Conservation (phyloP, 2,797 vertebrate genomes). For the Ptychobarbus kaznakovi region DNA sequence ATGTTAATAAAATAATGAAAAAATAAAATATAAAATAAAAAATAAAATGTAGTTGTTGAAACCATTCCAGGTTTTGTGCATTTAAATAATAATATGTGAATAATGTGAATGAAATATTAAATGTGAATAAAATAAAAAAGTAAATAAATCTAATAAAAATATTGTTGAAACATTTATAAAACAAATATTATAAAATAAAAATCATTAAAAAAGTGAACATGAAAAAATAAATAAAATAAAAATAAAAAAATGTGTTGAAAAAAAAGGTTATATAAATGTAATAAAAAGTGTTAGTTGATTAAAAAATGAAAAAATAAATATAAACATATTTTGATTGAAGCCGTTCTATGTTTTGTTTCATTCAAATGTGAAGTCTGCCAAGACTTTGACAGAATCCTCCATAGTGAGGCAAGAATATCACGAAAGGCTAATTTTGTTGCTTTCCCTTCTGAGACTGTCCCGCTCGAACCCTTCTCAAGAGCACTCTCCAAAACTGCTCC, state of each 20-base stretch:
- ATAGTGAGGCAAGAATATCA: background rate
- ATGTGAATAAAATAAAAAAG: background rate
- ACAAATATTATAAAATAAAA: no score
- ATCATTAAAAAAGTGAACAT: no score
- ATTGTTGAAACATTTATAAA: no score
- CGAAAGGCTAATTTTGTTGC: background rate
- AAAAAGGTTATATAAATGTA: no score
- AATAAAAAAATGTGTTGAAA: no score
- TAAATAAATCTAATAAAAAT: no score
- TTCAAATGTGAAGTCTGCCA: background rate
- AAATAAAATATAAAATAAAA: background rate
- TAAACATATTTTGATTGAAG: no score
- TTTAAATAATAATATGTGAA: background rate
- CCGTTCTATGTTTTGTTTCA: background rate
- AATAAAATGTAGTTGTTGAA: background rate
- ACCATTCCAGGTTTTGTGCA: background rate
- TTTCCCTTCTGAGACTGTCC: constrained; percentile 18
- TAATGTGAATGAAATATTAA: background rate
- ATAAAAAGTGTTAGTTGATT: no score
- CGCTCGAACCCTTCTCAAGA: constrained; percentile 4
- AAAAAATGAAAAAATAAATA: no score
- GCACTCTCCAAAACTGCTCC: constrained; percentile 39
- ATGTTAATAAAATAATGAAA: background rate
- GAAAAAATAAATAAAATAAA: no score
- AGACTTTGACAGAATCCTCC: background rate